Base-by-base conservation (phyloP, 2,888 invertebrate species). In the Formica aserva region DNA sequence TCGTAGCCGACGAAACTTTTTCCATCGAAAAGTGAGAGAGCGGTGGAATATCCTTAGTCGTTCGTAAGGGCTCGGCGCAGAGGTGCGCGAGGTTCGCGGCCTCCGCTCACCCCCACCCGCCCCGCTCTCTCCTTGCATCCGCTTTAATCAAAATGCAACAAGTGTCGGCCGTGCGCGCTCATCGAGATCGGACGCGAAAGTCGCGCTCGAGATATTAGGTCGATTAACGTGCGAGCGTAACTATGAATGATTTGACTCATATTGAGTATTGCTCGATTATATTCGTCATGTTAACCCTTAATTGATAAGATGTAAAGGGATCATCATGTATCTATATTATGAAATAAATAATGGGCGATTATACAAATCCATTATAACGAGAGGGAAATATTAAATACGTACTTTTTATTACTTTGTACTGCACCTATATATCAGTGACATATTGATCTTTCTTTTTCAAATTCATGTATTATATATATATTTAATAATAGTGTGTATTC, bases 61-160 rank as follows among this genome's bases (percentile, higher is more conserved):
- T 80, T 71, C 77, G 85, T 84, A 85, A 85, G 83, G 80, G 74
- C 76, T 77, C 85, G 60, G 52, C 45, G 84, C 84, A n/a, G 52
- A n/a, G 77, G 85, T 85, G 85, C 82, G 83, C 85, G 77, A 87
- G 78, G 83, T 75, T 72, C 84, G 83, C 86, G 26, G 45, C 60
- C 71, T 66, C 35, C 52, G 11, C n/a, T 26, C 75, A 29, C 15
- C 45, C 32, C 69, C 45, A 32, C 38, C 45, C 38, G 22, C 45
- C 26, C 13, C 22, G 45, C 78, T 69, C 71, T 48, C 60, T 62
- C 26, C 48, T 63, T 78, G 72, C 57, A 85, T 91, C 91, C 89
- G 89, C 90, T 92, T 92, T 90, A 92, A 93, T 93, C 91, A 92
- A 93, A 93, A 91, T 84, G 87, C 80, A 86, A 89, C 84, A 85